Evolutionary conservation across 2,888 invertebrate species (phyloP), one percentile per base, ranked within the genome.

Genomic region (Eumacrocentrus americanus): DNA sequence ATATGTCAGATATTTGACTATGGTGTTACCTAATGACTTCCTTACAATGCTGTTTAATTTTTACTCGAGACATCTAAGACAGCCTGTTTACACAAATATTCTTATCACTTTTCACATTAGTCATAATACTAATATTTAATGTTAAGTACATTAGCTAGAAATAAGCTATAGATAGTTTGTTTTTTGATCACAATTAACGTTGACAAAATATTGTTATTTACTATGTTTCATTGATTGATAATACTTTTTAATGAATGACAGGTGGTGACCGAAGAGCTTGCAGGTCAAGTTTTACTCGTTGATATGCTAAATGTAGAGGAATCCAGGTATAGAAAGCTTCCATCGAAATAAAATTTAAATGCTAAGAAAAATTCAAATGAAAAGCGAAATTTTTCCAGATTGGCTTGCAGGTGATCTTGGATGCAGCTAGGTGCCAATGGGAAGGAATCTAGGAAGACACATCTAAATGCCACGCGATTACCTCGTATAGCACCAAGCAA

Each of bases 341-440:
- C 14, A 14, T 52, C 0, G 14, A 9, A n/a, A n/a, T n/a, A n/a
- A n/a, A n/a, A n/a, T n/a, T n/a, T n/a, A n/a, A n/a, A n/a, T n/a
- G n/a, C n/a, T n/a, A n/a, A n/a, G n/a, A n/a, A n/a, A n/a, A n/a
- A n/a, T n/a, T n/a, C n/a, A n/a, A n/a, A n/a, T n/a, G n/a, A n/a
- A n/a, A n/a, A n/a, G 29, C 9, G 29, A 29, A 6, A 29, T 29
- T 29, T 64, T 70, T 25, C n/a, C 61, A 75, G 70, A 58, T 70
- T 66, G 58, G 61, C 68, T 66, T 66, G 70, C 70, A 80, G 79
- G 76, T 80, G 80, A 80, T 80, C 76, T 75, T 75, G 70, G 72
- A 74, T 70, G 70, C 70, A 70, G 70, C 63, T 67, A 71, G 70
- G 70, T 66, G 70, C 68, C 59, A 68, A 67, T 67, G 65, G 62